phyloP scores from a whole-genome alignment of 2,797 vertebrate genomes.

The Halcyon chelicuti region DNA sequence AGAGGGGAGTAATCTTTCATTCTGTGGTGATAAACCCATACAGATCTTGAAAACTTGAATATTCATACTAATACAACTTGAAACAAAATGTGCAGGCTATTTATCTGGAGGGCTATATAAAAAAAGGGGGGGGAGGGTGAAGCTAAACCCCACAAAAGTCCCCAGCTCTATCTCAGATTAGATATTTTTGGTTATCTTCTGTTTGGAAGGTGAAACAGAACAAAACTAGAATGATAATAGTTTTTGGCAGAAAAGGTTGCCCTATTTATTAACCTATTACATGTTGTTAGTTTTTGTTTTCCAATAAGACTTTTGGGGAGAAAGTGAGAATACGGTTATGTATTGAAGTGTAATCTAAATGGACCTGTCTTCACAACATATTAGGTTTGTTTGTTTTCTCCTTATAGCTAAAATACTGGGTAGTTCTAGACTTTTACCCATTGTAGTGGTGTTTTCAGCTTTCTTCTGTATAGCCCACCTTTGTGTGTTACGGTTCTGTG shows the following conservation, averaged over 20 bases:
- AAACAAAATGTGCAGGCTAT: not conserved
- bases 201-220: not conserved
- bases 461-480: not conserved
- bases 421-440: not conserved
- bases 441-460: not conserved
- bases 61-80: not conserved
- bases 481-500: not conserved
- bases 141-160: not conserved
- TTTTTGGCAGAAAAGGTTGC: not conserved
- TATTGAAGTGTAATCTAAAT: not conserved
- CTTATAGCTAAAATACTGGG: not conserved
- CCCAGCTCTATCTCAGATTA: not conserved
- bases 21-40: not conserved
- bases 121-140: too few species aligned
- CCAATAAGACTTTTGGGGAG: not conserved
- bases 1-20: not conserved
- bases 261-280: not conserved
- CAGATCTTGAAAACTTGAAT: not conserved
- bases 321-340: not conserved
- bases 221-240: not conserved
- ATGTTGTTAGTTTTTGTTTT: not conserved
- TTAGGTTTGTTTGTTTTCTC: not conserved
- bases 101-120: not conserved
- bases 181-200: not conserved
- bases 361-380: not conserved